These are phyloP conservation scores for Chalcis sispes DNA, from an alignment of 2,888 invertebrate genomes.

Conservation along the genomic window DNA sequence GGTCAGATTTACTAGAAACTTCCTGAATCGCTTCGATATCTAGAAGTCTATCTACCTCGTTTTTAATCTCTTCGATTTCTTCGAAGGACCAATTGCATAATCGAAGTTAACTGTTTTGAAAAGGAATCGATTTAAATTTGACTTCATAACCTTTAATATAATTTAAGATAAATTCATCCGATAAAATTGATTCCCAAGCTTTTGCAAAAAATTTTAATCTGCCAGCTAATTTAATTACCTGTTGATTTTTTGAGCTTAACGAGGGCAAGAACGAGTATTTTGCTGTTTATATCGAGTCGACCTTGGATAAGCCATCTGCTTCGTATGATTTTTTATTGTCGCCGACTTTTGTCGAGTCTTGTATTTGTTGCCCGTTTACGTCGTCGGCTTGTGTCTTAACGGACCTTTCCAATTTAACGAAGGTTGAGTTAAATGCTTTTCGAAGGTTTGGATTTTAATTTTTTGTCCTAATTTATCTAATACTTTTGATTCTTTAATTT, in stretches of 20 bases:
- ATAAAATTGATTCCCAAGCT: too few relatives aligned
- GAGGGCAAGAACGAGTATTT: slow-evolving; percentile 16
- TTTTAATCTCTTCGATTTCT: not conserved
- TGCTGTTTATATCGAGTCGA: too few relatives aligned
- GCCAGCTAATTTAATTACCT: too few relatives aligned
- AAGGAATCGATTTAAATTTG: not conserved
- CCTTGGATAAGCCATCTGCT: not conserved
- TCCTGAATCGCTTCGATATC: slow-evolving; percentile 46
- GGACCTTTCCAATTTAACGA: slow-evolving; percentile 43
- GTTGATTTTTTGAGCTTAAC: not conserved
- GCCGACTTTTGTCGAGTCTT: not conserved
- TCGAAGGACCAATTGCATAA: not conserved
- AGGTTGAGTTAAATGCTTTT: too few relatives aligned
- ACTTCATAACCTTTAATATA: too few relatives aligned
- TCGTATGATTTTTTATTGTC: not conserved
- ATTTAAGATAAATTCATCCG: too few relatives aligned
- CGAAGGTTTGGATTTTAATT: too few relatives aligned
- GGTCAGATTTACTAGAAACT: slow-evolving; percentile 47
- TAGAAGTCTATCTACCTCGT: not conserved
- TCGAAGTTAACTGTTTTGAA: not conserved
- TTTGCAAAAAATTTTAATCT: too few relatives aligned
- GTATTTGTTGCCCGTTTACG: slow-evolving; percentile 18
- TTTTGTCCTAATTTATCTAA: too few relatives aligned
- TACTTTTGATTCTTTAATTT: too few relatives aligned
- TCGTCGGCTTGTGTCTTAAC: slow-evolving; percentile 1